phyloP scores from a whole-genome alignment of 2,113 vertebrate species.

The Ciconia stormi region DNA sequence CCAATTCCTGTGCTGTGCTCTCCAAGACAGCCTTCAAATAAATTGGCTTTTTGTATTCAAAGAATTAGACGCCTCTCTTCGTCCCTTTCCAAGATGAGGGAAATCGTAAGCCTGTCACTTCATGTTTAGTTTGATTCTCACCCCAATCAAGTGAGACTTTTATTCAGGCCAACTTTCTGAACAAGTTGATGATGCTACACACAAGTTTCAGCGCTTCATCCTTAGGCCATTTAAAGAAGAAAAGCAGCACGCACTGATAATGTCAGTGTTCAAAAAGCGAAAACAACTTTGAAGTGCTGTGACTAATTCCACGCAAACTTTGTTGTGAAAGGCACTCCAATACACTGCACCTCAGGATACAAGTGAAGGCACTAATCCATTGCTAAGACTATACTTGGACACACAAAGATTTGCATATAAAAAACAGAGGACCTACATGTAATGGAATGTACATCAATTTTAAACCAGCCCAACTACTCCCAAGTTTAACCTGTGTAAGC shows the following conservation, averaged over 20 bases:
- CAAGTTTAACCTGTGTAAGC: neutral
- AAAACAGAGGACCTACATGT: neutral
- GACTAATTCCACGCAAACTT: neutral
- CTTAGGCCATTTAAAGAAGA: neutral
- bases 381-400: neutral
- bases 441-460: neutral
- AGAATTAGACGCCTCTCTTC: neutral
- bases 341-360: neutral
- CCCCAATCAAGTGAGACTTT: neutral
- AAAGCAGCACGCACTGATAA: neutral
- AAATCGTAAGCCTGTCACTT: neutral
- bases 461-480: neutral
- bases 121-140: constrained; percentile 7
- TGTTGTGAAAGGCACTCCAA: neutral
- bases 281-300: neutral
- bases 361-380: neutral
- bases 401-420: neutral
- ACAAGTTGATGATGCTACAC: neutral
- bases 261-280: neutral
- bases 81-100: neutral
- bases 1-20: neutral
- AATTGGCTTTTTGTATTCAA: neutral
- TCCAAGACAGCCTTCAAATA: neutral
- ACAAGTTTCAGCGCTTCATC: neutral
- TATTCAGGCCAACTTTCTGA: neutral